These are phyloP conservation scores for Oscheius onirici DNA, from an alignment of 2,888 invertebrate genomes.

Conservation along the genomic window DNA sequence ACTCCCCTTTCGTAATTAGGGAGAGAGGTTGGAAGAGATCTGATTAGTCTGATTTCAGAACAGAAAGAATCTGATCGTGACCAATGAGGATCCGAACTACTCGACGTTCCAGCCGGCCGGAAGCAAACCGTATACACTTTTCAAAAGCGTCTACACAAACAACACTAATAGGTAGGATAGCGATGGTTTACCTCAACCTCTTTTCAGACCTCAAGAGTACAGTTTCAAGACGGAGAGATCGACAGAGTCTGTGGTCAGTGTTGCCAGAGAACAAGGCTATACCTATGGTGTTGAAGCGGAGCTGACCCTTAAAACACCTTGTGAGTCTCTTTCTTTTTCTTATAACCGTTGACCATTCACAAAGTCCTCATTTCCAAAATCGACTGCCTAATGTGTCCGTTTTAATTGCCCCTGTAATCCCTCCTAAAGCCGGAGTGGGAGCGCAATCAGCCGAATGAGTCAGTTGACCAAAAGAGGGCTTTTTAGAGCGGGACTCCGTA, in stretches of 20 bases:
- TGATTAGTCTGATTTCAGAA: constrained; percentile 59
- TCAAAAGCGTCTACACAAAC: constrained; percentile 71
- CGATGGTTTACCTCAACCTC: not conserved
- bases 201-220: constrained; percentile 67
- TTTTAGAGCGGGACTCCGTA: not conserved
- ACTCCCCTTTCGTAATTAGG: constrained; percentile 14
- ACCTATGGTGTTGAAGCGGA: constrained; percentile 73
- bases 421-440: not conserved
- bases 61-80: constrained; percentile 58
- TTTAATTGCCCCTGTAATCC: not conserved
- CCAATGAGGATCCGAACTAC: constrained; percentile 71
- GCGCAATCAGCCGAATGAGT: not conserved
- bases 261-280: constrained; percentile 70
- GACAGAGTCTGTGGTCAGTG: constrained; percentile 68
- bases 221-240: constrained; percentile 71
- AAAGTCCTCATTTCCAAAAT: not conserved
- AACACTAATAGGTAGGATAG: constrained; percentile 63
- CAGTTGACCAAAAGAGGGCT: not conserved
- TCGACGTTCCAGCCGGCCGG: constrained; percentile 63
- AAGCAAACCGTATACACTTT: constrained; percentile 70
- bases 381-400: not conserved
- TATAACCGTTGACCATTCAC: not conserved
- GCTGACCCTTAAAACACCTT: constrained; percentile 74
- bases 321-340: constrained; percentile 66
- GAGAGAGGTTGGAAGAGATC: not conserved